phyloP scores from a whole-genome alignment of 2,113 vertebrate genomes.

The Seriola dumerili region DNA sequence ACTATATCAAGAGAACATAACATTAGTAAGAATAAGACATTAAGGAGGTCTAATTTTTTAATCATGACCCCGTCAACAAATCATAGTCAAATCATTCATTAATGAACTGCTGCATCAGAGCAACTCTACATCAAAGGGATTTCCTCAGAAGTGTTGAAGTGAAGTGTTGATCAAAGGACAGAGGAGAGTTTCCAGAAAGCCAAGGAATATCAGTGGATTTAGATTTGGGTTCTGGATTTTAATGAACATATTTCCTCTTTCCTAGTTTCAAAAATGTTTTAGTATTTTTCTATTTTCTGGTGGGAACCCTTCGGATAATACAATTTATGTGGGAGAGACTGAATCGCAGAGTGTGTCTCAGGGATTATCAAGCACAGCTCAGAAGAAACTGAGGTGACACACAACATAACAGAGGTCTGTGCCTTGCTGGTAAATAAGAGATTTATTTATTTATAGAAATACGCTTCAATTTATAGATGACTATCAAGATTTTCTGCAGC shows the following conservation, averaged over 20 bases:
- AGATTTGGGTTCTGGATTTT: neutral
- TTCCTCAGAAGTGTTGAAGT: neutral
- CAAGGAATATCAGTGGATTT: neutral
- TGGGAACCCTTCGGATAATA: neutral
- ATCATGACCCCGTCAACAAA: neutral
- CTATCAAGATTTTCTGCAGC: neutral
- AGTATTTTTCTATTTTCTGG: neutral
- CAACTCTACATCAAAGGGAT: neutral
- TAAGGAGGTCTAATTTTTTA: neutral
- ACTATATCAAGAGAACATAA: neutral
- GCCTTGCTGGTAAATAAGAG: too few species aligned
- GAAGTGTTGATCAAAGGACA: neutral
- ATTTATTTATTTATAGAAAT: neutral
- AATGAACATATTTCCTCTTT: neutral
- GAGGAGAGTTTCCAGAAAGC: neutral
- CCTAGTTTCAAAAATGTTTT: too few species aligned
- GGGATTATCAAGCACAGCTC: too few species aligned
- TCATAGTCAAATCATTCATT: neutral
- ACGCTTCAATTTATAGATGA: neutral
- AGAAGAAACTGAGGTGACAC: too few species aligned
- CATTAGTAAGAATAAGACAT: slow-evolving; percentile 1
- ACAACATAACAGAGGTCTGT: too few species aligned
- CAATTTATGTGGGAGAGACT: neutral
- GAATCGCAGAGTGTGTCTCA: too few species aligned
- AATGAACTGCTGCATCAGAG: slow-evolving; percentile 1